These are phyloP conservation scores for Uromys caudimaculatus DNA, from an alignment of 2,797 vertebrate genomes.

Conservation along the genomic window DNA sequence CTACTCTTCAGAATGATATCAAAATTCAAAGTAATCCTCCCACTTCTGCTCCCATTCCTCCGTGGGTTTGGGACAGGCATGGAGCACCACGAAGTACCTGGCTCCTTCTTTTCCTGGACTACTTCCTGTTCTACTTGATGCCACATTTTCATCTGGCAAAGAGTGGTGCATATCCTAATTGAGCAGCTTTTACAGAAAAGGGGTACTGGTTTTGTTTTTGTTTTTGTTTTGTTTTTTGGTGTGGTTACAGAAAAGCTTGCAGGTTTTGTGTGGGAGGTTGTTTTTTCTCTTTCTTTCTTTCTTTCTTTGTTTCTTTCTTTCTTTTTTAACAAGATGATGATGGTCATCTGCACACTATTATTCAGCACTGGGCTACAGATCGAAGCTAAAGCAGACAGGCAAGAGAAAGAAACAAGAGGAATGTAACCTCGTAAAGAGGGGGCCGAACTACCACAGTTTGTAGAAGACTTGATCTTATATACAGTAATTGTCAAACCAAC, in stretches of 20 bases:
- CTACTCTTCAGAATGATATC: background rate
- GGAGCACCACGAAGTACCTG: background rate
- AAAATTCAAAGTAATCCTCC: background rate
- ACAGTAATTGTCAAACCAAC: background rate
- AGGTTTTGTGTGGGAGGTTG: background rate
- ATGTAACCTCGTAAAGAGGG: background rate
- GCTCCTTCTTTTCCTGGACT: background rate
- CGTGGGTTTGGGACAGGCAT: background rate
- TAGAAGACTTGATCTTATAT: background rate
- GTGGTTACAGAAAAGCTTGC: background rate
- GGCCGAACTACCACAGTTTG: background rate
- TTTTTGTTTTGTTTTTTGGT: background rate
- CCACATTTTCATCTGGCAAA: background rate
- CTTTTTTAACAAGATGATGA: background rate
- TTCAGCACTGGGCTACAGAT: background rate
- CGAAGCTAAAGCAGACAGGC: background rate
- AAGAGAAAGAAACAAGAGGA: background rate
- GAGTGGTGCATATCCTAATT: background rate
- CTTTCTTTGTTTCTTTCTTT: background rate
- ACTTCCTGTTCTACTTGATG: background rate
- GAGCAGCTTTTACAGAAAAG: background rate
- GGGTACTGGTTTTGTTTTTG: background rate
- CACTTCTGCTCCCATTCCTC: background rate
- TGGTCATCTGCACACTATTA: background rate
- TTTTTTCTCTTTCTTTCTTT: background rate